Evolutionary conservation across 2,113 vertebrate genomes (phyloP), one percentile per base, ranked within the genome.

Genomic region (Nothocercus nigrocapillus): DNA sequence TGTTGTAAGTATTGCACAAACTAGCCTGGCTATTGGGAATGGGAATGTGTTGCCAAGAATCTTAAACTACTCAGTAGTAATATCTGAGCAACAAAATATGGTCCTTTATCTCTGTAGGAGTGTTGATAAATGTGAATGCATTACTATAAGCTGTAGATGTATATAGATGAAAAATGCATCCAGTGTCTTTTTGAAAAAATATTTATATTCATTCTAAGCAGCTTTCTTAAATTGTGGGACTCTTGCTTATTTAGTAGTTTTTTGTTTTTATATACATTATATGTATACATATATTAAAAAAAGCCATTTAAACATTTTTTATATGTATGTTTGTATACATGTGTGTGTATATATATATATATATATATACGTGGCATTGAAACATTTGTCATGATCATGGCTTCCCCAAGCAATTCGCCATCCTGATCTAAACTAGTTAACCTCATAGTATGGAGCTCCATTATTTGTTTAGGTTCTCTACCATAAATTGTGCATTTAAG

Each of bases 1-100:
- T 95, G 94, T 98, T 98, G 99, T 99, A 98, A 98, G 99, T 98
- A 98, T 78, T 95, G 11, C 38, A 85, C 61, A 16, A 72, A 53
- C 88, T 80, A 75, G 45, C 28, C 64, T 56, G 47, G n/a, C 47
- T 94, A 79, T 61, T 69, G 25, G 44, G 34, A 95, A 38, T 69
- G 25, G 44, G 34, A 95, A 38, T 68, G n/a, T 24, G 38, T 28
- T 93, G 45, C 8, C 15, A 63, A 81, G 51, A 63, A 44, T 45
- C 27, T 47, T 22, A 32, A 81, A 59, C 3, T 38, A 22, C 42
- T 83, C 32, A 32, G 5, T 34, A 51, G 4, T 76, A 73, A 62
- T 47, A 3, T 21, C 22, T 59, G 28, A 80, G 49, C 2, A 76
- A 84, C 18, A 74, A 69, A 91, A 49, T 7, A 5, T 27, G 7